Conservation (phyloP, 1,140 invertebrate genomes). For the Trichomalopsis sarcophagae region DNA sequence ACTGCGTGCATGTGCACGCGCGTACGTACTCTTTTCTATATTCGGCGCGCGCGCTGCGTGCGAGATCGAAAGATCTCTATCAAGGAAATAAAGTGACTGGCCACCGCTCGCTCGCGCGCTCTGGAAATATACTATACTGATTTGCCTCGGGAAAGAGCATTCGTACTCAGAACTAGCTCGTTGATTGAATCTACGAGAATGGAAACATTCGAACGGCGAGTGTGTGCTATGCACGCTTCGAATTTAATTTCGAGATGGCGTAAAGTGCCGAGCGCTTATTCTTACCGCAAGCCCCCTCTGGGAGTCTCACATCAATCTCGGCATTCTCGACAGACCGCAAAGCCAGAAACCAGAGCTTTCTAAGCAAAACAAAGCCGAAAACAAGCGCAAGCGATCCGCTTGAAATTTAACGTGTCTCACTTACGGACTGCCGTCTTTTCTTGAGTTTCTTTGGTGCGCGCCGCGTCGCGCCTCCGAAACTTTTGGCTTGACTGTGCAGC, state of each 20-base stretch:
- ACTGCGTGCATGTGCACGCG: background rate
- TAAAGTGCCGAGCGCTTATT: no score
- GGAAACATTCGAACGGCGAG: background rate
- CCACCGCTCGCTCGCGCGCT: background rate
- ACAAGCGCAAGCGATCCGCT: background rate
- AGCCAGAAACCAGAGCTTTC: no score
- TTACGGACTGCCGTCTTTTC: conserved; percentile 47
- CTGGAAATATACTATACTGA: background rate
- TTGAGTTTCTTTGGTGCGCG: conserved; percentile 50
- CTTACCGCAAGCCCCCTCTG: no score
- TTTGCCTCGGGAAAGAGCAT: background rate
- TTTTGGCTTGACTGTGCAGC: background rate
- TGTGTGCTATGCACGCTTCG: no score
- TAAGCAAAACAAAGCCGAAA: background rate
- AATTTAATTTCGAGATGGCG: no score
- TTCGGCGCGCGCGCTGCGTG: conserved; percentile 19
- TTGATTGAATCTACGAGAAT: background rate
- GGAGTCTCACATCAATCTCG: no score
- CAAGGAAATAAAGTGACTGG: conserved; percentile 40
- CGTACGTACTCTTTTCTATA: conserved; percentile 32
- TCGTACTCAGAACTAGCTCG: background rate
- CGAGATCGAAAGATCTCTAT: conserved; percentile 43
- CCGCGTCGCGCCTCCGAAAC: background rate
- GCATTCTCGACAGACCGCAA: no score
- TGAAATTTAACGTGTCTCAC: conserved; percentile 26